Conservation (phyloP, 2,888 invertebrate genomes). For the Elysia crispata region DNA sequence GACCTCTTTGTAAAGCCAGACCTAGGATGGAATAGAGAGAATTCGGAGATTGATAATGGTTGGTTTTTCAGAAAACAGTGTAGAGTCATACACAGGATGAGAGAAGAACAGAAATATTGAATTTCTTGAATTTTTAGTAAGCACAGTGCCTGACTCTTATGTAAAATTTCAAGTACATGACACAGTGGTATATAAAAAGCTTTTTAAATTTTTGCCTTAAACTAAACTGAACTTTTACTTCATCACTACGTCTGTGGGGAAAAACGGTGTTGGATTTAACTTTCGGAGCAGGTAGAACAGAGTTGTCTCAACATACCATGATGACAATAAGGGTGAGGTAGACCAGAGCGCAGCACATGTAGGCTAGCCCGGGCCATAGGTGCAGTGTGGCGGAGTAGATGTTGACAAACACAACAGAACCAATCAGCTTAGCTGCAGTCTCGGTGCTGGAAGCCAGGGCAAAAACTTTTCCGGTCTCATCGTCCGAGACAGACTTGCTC, state of each 20-base stretch:
- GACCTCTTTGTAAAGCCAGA: constrained; percentile 39
- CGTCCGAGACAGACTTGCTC: constrained; percentile 72
- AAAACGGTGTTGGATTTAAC: no score
- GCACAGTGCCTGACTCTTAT: no score
- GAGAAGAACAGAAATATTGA: no score
- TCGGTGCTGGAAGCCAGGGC: constrained; percentile 73
- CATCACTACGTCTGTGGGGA: no score
- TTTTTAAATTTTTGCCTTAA: no score
- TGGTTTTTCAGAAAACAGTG: neutral
- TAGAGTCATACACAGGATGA: neutral
- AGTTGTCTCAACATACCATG: constrained; percentile 55
- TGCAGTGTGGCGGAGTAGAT: constrained; percentile 71
- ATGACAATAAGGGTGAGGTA: constrained; percentile 60
- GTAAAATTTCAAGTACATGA: no score
- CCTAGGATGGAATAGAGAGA: neutral
- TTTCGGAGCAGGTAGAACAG: no score
- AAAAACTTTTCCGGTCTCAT: constrained; percentile 75
- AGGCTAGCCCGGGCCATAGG: constrained; percentile 72
- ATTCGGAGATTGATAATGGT: neutral
- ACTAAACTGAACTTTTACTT: no score
- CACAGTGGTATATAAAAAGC: no score
- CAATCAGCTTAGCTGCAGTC: constrained; percentile 72
- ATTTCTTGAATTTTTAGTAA: no score
- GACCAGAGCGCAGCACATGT: constrained; percentile 66
- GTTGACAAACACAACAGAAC: constrained; percentile 70